These are phyloP conservation scores for Patella vulgata DNA, from an alignment of 1,140 invertebrate species.

Conservation along the genomic window DNA sequence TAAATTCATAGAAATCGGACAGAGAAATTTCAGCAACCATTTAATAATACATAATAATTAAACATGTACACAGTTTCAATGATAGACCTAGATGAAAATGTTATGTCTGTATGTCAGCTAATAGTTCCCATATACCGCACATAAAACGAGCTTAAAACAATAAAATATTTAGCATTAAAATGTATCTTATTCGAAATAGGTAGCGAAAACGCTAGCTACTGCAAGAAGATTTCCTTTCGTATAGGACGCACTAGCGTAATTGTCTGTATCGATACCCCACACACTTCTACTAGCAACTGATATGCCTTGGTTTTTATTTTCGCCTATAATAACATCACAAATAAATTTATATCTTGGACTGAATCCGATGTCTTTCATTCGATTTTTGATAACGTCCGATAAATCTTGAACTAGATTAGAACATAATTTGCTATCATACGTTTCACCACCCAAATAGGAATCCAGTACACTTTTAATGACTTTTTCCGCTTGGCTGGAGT, in stretches of 20 bases:
- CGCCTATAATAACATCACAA: slow-evolving; percentile 57
- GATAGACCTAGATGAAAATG: too few relatives aligned
- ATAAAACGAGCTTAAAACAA: too few relatives aligned
- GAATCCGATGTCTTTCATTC: slow-evolving; percentile 55
- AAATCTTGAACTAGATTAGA: slow-evolving; percentile 44
- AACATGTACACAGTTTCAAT: too few relatives aligned
- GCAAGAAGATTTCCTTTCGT: slow-evolving; percentile 54
- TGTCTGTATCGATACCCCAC: slow-evolving; percentile 62
- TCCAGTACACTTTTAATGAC: slow-evolving; percentile 45
- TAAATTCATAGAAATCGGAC: too few relatives aligned
- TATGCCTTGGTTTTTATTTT: slow-evolving; percentile 55
- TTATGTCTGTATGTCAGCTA: too few relatives aligned
- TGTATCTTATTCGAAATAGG: slow-evolving; percentile 63
- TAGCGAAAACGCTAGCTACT: slow-evolving; percentile 61
- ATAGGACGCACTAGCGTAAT: slow-evolving; percentile 52
- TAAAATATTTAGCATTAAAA: too few relatives aligned
- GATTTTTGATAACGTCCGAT: slow-evolving; percentile 55
- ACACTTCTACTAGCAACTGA: slow-evolving; percentile 55
- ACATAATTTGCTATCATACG: slow-evolving; percentile 48
- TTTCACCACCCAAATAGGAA: slow-evolving; percentile 49
- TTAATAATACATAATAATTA: too few relatives aligned
- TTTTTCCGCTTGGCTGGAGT: slow-evolving; percentile 40
- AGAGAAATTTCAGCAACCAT: too few relatives aligned
- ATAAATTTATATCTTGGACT: slow-evolving; percentile 57
- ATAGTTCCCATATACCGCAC: too few relatives aligned